Evolutionary conservation across 2,113 vertebrate genomes (phyloP).

Genomic region (Paralichthys olivaceus): DNA sequence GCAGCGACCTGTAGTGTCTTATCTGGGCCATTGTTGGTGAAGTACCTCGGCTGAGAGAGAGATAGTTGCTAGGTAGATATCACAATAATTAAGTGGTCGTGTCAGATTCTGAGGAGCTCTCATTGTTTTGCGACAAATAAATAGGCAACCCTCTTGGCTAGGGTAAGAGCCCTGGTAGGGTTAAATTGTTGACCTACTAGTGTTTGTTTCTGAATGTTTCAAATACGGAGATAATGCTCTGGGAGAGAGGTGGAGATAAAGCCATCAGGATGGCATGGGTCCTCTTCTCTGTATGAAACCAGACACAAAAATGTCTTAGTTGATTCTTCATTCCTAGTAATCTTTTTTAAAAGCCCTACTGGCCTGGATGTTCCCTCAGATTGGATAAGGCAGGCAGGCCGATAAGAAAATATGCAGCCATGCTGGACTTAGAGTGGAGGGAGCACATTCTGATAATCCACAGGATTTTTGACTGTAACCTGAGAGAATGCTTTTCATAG

Average conservation of each 20-base stretch:
- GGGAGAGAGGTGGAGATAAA: slow-evolving; percentile 13
- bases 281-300: slow-evolving; percentile 25
- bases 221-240: slow-evolving; percentile 3
- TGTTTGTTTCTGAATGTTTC: slow-evolving; percentile 23
- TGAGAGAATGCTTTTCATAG: slow-evolving; percentile 49
- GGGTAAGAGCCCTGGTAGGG: not conserved
- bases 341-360: slow-evolving; percentile 30
- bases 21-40: slow-evolving; percentile 52
- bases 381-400: not conserved
- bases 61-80: slow-evolving; percentile 29
- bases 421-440: slow-evolving; percentile 26
- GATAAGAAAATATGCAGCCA: slow-evolving; percentile 37
- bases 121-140: slow-evolving; percentile 44
- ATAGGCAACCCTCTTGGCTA: slow-evolving; percentile 1
- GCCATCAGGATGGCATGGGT: slow-evolving; percentile 1
- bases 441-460: slow-evolving; percentile 56
- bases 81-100: slow-evolving; percentile 43
- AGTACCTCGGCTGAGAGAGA: slow-evolving; percentile 15
- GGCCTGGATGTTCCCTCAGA: slow-evolving; percentile 28
- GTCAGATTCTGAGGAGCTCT: slow-evolving; percentile 35
- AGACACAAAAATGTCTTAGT: slow-evolving; percentile 30
- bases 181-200: not conserved
- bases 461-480: slow-evolving; percentile 44
- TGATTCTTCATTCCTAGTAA: slow-evolving; percentile 28
- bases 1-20: slow-evolving; percentile 24